phyloP scores from a whole-genome alignment of 2,113 vertebrate species.

The Columba janthina region DNA sequence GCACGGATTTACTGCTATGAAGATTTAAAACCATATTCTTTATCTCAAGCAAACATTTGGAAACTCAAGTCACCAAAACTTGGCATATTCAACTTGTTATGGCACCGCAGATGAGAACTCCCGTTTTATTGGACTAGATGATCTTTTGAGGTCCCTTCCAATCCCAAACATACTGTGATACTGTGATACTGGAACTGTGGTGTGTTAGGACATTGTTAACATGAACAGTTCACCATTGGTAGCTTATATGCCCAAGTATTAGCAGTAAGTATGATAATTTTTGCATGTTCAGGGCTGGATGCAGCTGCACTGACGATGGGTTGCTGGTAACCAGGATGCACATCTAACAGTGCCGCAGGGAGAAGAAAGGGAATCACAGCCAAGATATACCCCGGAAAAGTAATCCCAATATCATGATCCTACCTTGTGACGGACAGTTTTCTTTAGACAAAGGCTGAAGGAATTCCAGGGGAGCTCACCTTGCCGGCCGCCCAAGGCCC shows the following conservation, averaged over 20 bases:
- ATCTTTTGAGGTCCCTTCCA: too few species aligned
- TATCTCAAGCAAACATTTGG: not conserved
- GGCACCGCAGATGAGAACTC: not conserved
- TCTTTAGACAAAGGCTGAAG: not conserved
- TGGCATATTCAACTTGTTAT: not conserved
- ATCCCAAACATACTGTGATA: too few species aligned
- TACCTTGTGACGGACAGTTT: not conserved
- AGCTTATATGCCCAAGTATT: not conserved
- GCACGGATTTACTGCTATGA: not conserved
- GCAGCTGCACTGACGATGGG: not conserved
- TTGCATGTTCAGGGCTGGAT: not conserved
- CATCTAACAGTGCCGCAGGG: not conserved
- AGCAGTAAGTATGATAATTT: not conserved
- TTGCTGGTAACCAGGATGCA: not conserved
- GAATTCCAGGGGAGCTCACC: conserved; percentile 46
- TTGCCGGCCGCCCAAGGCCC: conserved; percentile 63
- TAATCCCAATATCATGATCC: not conserved
- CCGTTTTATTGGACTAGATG: not conserved
- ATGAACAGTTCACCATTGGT: not conserved
- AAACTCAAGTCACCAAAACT: not conserved
- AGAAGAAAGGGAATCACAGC: not conserved
- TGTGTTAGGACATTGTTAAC: not conserved
- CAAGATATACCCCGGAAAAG: not conserved
- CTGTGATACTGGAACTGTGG: not conserved
- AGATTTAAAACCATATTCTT: not conserved